phyloP scores from a whole-genome alignment of 2,113 vertebrate species.

The Phalacrocorax brasilianus region DNA sequence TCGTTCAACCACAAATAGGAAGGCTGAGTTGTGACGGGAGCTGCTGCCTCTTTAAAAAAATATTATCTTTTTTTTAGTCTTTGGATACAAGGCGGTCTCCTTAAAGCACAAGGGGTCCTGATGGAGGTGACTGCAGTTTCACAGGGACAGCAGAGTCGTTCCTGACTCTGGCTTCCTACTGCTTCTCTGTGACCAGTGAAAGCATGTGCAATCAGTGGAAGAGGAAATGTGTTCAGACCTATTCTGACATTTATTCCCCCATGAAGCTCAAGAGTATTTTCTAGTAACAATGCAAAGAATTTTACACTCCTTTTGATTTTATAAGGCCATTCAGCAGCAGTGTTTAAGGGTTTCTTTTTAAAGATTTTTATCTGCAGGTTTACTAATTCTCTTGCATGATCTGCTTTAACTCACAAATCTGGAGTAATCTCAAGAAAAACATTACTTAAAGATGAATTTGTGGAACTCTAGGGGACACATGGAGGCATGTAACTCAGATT shows the following conservation, averaged over 20 bases:
- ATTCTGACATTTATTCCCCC: not conserved
- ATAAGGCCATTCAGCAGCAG: not conserved
- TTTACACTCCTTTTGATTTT: not conserved
- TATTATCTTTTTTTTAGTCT: fast-evolving
- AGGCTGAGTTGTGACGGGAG: not conserved
- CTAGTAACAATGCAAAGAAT: not conserved
- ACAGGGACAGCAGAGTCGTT: not conserved
- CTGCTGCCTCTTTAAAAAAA: not conserved
- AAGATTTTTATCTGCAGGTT: not conserved
- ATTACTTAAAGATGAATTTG: not conserved
- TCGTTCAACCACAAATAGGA: not conserved
- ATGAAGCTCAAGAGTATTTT: not conserved
- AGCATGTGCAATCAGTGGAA: not conserved
- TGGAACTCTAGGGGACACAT: not conserved
- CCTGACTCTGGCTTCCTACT: not conserved
- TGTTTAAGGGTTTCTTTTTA: not conserved
- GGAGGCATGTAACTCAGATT: not conserved
- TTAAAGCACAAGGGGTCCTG: not conserved
- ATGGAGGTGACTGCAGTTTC: not conserved
- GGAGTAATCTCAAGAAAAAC: not conserved
- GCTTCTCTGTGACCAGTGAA: not conserved
- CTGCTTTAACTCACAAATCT: not conserved
- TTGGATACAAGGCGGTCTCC: not conserved
- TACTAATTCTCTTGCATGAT: not conserved
- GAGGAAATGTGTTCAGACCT: not conserved